Base-by-base conservation (phyloP, 2,113 vertebrate species). In the Oreochromis spilurus region DNA sequence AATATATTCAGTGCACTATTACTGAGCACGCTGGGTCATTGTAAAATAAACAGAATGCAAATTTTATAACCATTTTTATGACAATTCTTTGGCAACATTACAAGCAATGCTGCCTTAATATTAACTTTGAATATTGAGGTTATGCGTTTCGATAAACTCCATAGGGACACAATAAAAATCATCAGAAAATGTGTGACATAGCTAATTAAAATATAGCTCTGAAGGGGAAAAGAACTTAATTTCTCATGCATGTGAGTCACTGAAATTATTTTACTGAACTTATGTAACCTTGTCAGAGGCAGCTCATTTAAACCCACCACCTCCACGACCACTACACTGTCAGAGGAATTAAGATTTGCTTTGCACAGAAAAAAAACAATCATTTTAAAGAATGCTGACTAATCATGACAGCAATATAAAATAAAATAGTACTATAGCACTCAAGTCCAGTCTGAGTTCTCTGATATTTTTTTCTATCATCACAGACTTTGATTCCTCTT, bases 221-320 rank as follows among this genome's bases (percentile, higher is more conserved):
- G 70, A 82, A 26, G 31, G 9, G 14, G 13, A 7, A 40, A 54
- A 7, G 26, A 34, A 65, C 67, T 87, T 90, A 14, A 93, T 92
- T 90, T 88, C 53, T 57, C 65, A 84, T 89, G 90, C 38, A 60
- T 79, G 78, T 90, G 88, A 93, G 82, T 94, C 93, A 91, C 85
- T 67, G 77, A 86, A 92, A 93, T 91, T 29, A 91, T 87, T 89
- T 78, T 84, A 78, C 65, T 85, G 88, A 40, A 62, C 86, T 92
- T 84, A 87, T 38, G 75, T 84, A 92, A 90, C 83, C 86, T 87
- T 84, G 53, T 92, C 82, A 78, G 87, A 89, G 67, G 84, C 81
- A 83, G 60, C 80, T 87, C 84, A 87, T 83, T 29, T 92, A 88
- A 70, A 75, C 72, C 52, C 10, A 26, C 36, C 40, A 31, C 70